Evolutionary conservation across 2,113 vertebrate species (phyloP), one percentile per base, ranked within the genome.

Genomic region (Piliocolobus tephrosceles): DNA sequence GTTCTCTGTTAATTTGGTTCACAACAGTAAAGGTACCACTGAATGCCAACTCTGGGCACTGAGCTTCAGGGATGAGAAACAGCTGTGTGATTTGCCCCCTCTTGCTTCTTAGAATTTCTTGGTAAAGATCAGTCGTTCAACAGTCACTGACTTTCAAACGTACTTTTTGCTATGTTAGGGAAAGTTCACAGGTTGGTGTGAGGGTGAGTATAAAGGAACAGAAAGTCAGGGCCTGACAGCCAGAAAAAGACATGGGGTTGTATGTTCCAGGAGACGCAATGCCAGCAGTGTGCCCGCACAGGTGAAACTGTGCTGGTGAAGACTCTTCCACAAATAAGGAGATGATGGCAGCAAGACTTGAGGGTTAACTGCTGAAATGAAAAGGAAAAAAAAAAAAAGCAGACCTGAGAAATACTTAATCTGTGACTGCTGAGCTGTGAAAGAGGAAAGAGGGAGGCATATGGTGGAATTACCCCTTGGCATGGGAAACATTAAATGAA

Each of bases 381-480:
- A n/a, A 35, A 88, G 52, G 38, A 14, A 17, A 32, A 64, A 64
- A 13, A 30, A 64, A 6, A 61, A 38, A 32, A 20, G 14, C 78
- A 45, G 13, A 22, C 52, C 58, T 55, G n/a, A 84, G 2, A 61
- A 61, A 81, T 23, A 57, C 17, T n/a, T 32, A 38, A 64, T 64
- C 61, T 64, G 57, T n/a, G 20, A 22, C 6, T 4, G 5, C 7
- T 30, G n/a, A 45, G 8, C 14, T 9, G 2, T 35, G 57, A 8
- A 16, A n/a, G 2, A 70, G 8, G 4, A n/a, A 25, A 43, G 4
- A 50, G 8, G 40, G 13, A 12, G 35, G 27, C 18, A 6, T 20
- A 22, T 2, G 7, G 16, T 10, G 52, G 16, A 9, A 20, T 25
- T 8, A 0, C 23, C 2, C 16, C 0, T 0, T 9, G 10, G 5